These are phyloP conservation scores for Dasyprocta punctata DNA, from an alignment of 2,113 vertebrate species.

Conservation along the genomic window DNA sequence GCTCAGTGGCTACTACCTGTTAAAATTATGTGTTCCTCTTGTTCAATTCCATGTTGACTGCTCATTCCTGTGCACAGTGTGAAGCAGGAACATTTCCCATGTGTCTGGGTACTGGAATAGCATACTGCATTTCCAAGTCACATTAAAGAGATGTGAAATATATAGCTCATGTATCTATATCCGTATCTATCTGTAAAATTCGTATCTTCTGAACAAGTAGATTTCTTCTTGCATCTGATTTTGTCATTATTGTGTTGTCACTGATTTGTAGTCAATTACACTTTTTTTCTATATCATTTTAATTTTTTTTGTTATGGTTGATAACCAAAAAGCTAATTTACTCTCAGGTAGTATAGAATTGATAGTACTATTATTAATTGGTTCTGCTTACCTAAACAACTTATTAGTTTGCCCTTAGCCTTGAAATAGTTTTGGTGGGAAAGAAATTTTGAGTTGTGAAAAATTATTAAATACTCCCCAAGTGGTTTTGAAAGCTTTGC, in stretches of 20 bases:
- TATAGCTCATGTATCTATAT: neutral
- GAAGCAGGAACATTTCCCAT: neutral
- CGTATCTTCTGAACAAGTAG: neutral
- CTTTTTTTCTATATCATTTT: neutral
- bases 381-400: neutral
- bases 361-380: neutral
- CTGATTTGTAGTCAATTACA: neutral
- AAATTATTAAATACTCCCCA: neutral
- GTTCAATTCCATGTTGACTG: neutral
- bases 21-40: neutral
- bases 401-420: neutral
- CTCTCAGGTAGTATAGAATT: neutral
- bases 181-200: neutral
- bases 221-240: neutral
- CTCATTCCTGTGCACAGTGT: neutral
- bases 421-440: neutral
- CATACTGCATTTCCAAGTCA: neutral
- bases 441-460: neutral
- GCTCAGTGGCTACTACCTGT: neutral
- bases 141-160: neutral
- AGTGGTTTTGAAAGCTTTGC: slow-evolving; percentile 59
- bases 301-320: neutral
- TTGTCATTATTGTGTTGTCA: neutral
- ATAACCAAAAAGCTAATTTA: neutral
- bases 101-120: neutral